These are phyloP conservation scores for Falco novaeseelandiae DNA, from an alignment of 2,797 vertebrate species.

Conservation along the genomic window DNA sequence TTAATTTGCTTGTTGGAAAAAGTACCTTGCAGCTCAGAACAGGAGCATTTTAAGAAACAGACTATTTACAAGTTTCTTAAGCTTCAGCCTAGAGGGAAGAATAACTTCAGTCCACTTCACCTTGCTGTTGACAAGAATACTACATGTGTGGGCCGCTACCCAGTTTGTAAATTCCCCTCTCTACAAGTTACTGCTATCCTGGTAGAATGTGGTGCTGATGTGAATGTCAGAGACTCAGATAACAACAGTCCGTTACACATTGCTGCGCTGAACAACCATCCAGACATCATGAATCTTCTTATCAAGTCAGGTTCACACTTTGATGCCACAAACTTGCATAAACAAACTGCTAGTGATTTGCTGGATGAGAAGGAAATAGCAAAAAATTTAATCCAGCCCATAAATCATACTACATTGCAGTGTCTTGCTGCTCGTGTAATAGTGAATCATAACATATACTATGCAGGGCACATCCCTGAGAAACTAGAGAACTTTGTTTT, in stretches of 20 bases:
- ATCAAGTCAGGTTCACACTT: slow-evolving; percentile 93
- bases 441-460: slow-evolving; percentile 88
- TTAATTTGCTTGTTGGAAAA: slow-evolving; percentile 95
- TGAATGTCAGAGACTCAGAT: slow-evolving; percentile 90
- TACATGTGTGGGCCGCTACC: slow-evolving; percentile 94
- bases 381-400: slow-evolving; percentile 93
- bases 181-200: slow-evolving; percentile 91
- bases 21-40: slow-evolving; percentile 88
- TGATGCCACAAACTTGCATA: slow-evolving; percentile 92
- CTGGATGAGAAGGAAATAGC: slow-evolving; percentile 94
- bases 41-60: slow-evolving; percentile 96
- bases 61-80: slow-evolving; percentile 95
- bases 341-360: slow-evolving; percentile 93
- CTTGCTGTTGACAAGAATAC: slow-evolving; percentile 94
- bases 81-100: slow-evolving; percentile 91
- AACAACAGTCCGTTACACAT: slow-evolving; percentile 93
- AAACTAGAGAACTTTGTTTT: slow-evolving; percentile 85
- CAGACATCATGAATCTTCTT: slow-evolving; percentile 95
- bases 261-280: slow-evolving; percentile 92
- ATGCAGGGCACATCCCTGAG: slow-evolving; percentile 90
- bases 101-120: slow-evolving; percentile 93
- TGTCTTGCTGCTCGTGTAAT: slow-evolving; percentile 93
- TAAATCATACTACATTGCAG: slow-evolving; percentile 95
- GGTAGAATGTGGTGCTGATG: slow-evolving; percentile 92
- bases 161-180: slow-evolving; percentile 95